A percentile compares a stretch with the other conserved stretches of the same genome.
These are phyloP conservation scores for Hippocampus abdominalis DNA, from an alignment of 2,113 vertebrate genomes.

Conservation along the genomic window DNA sequence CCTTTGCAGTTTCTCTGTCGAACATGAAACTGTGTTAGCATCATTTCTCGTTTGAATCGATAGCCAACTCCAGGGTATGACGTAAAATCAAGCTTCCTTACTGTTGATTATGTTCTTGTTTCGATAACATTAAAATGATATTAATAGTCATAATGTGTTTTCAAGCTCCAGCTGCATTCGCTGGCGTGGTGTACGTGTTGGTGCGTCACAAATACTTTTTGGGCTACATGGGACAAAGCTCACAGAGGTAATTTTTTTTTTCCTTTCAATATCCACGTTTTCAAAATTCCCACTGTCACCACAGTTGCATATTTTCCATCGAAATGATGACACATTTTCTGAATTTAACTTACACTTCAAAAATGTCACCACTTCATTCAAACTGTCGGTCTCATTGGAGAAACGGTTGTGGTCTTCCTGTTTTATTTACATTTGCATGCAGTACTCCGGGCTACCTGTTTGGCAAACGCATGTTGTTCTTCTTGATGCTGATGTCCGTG, in stretches of 20 bases:
- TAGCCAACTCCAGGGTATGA: too few relatives aligned
- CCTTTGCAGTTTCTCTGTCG: too few relatives aligned
- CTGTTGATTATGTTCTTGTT: too few relatives aligned
- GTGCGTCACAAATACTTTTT: conserved; percentile 94
- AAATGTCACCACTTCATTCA: too few relatives aligned
- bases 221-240: conserved; percentile 89
- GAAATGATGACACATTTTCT: too few relatives aligned
- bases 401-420: not conserved
- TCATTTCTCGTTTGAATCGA: too few relatives aligned
- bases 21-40: too few relatives aligned
- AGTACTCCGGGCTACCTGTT: conserved; percentile 91
- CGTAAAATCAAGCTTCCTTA: too few relatives aligned
- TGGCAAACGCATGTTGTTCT: conserved; percentile 87
- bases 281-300: not conserved
- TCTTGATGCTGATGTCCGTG: conserved; percentile 86
- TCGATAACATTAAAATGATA: too few relatives aligned
- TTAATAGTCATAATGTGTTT: not conserved
- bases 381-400: not conserved
- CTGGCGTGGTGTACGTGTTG: conserved; percentile 87
- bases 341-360: too few relatives aligned
- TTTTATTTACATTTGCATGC: not conserved
- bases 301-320: too few relatives aligned
- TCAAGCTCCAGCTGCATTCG: conserved; percentile 86
- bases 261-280: not conserved
- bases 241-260: conserved; percentile 78